Evolutionary conservation across 1,140 invertebrate species (phyloP), one percentile per base, ranked within the genome.

Genomic region (Drosophila melanica): DNA sequence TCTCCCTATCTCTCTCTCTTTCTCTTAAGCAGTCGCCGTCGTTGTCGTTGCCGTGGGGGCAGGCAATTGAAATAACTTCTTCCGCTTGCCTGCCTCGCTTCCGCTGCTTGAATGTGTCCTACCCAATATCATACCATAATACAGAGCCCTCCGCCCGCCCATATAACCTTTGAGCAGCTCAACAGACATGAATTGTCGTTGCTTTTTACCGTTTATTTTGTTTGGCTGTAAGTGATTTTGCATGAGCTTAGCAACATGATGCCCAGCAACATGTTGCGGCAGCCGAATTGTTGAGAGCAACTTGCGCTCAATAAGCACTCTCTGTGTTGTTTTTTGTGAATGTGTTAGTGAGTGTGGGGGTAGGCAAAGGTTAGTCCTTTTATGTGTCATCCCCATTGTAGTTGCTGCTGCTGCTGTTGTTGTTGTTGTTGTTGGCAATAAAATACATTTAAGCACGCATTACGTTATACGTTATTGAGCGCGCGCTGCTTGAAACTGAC

Each of bases 391-490:
- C 66, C 66, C 57, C 65, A 69, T 74, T 55, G 53, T 65, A 9
- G 33, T 35, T 23, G 20, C 20, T 23, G n/a, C n/a, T 60, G 51
- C 41, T 53, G 50, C 50, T 47, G 45, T 60, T 74, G 39, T 65
- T 84, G 66, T 48, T 79, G 71, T 41, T 81, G 58, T 62, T 74
- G 66, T 55, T 69, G 84, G 79, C 74, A 89, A 89, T 89, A 87
- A 87, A 87, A 89, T 84, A 77, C 84, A 87, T 89, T 87, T 89
- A 87, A 84, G 84, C 76, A 89, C 84, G 85, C 84, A 87, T 87
- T 75, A 74, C 71, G 65, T 74, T 74, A 68, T 86, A 82, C 85
- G 64, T 84, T 89, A 89, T 89, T 84, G 73, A 86, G 81, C 75
- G 82, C 75, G 62, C 68, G 58, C 78, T 86, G 77, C 75, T 86